These are phyloP conservation scores for Lampris incognitus DNA, from an alignment of 2,113 vertebrate genomes.

Conservation along the genomic window DNA sequence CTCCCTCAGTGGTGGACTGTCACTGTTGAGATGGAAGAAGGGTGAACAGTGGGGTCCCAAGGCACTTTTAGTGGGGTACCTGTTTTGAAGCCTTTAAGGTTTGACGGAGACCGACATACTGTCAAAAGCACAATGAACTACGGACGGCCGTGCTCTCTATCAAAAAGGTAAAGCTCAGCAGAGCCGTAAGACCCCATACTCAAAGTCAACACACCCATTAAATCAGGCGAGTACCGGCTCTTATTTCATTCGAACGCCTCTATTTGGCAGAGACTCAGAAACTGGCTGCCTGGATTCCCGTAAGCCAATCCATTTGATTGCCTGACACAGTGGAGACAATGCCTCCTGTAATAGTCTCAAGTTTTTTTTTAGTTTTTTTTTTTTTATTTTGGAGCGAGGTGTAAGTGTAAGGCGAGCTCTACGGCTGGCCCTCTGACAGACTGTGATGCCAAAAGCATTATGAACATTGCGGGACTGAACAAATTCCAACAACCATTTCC, in stretches of 20 bases:
- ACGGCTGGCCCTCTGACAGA: not conserved
- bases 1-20: conserved; percentile 72
- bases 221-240: conserved; percentile 43
- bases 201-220: conserved; percentile 51
- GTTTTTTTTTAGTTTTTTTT: conserved; percentile 7
- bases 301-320: conserved; percentile 56
- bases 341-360: conserved; percentile 19
- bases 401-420: not conserved
- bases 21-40: conserved; percentile 64
- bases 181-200: conserved; percentile 3
- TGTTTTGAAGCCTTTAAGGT: conserved; percentile 73
- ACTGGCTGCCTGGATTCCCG: conserved; percentile 41
- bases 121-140: conserved; percentile 77
- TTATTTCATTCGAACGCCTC: conserved; percentile 45
- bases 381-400: not conserved
- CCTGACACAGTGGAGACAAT: conserved; percentile 19
- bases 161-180: conserved; percentile 43
- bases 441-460: not conserved
- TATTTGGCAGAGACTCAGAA: conserved; percentile 56
- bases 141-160: conserved; percentile 62
- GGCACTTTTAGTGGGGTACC: conserved; percentile 63
- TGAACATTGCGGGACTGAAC: not conserved
- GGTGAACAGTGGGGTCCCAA: conserved; percentile 73
- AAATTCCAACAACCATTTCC: not conserved
- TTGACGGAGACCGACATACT: conserved; percentile 73